These are phyloP conservation scores for Apostichopus leukothele DNA, from an alignment of 53 echinoderm and acorn worm genomes.

Conservation along the genomic window DNA sequence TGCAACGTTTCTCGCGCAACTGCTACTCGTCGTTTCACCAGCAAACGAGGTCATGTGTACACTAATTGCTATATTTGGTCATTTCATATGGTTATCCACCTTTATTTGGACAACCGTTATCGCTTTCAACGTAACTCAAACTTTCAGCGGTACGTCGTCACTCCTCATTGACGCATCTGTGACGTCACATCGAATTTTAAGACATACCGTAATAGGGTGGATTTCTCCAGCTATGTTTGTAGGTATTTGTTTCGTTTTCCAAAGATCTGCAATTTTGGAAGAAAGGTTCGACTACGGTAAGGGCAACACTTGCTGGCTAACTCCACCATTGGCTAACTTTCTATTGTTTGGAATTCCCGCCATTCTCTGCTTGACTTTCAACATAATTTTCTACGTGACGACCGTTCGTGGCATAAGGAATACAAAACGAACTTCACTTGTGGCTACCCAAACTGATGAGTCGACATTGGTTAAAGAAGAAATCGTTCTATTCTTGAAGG, in stretches of 20 bases:
- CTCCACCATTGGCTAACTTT: neutral
- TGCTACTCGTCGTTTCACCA: neutral
- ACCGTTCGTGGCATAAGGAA: neutral
- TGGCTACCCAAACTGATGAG: neutral
- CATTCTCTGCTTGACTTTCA: neutral
- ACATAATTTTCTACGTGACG: neutral
- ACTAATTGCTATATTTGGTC: neutral
- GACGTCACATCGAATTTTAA: neutral
- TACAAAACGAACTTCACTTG: neutral
- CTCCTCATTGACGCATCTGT: neutral
- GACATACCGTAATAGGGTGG: neutral
- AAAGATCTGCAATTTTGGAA: neutral
- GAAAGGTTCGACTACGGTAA: neutral
- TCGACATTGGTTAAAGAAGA: neutral
- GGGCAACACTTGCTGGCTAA: neutral
- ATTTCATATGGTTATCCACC: neutral
- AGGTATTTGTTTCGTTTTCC: neutral
- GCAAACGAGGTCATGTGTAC: neutral
- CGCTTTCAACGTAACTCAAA: neutral
- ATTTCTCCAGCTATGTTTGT: neutral
- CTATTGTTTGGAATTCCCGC: neutral
- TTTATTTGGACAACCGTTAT: neutral
- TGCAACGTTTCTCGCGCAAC: constrained; percentile 47
- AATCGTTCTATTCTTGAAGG: neutral
- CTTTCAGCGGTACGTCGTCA: neutral